phyloP scores from a whole-genome alignment of 2,113 vertebrate genomes.

The Mixornis gularis region DNA sequence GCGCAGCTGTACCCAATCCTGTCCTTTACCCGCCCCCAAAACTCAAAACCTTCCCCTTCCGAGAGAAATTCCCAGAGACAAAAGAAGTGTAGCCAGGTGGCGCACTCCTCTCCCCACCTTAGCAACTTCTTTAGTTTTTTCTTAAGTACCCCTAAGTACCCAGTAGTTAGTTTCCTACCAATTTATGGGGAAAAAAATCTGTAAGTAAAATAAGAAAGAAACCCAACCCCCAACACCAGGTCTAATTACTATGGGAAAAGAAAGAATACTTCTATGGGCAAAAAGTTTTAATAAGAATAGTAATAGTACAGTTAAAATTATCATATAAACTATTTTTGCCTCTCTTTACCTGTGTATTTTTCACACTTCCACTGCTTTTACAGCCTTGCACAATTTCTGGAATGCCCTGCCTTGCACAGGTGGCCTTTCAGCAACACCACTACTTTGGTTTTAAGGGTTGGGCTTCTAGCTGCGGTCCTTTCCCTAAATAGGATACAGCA shows the following conservation, averaged over 20 bases:
- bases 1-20: neutral
- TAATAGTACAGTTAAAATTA: neutral
- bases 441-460: accelerated
- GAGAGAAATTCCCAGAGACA: neutral
- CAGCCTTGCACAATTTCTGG: neutral
- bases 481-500: neutral
- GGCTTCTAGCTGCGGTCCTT: neutral
- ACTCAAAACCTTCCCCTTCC: neutral
- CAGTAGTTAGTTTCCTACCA: neutral
- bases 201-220: neutral
- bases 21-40: neutral
- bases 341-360: neutral
- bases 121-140: neutral
- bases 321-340: neutral
- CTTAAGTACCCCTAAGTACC: neutral
- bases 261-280: neutral
- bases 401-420: neutral
- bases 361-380: neutral
- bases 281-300: neutral
- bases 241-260: neutral
- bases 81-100: neutral
- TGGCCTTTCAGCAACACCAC: accelerated
- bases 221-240: neutral
- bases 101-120: neutral
- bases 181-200: neutral